These are phyloP conservation scores for Caenorhabditis sp. DNA, from an alignment of 2,888 invertebrate genomes.

Conservation along the genomic window DNA sequence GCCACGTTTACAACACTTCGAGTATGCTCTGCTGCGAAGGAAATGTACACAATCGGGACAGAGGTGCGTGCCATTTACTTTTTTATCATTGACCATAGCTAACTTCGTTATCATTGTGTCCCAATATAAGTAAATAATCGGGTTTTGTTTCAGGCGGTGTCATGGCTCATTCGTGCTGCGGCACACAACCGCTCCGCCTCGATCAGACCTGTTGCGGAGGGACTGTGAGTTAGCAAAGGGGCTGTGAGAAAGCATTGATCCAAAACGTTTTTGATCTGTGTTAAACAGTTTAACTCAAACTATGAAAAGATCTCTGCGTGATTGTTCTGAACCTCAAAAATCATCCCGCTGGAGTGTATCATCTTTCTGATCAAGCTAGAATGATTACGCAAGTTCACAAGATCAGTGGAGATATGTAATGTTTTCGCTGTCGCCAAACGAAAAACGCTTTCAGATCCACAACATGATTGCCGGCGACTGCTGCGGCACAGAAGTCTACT, in stretches of 20 bases:
- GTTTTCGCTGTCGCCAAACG: slow-evolving; percentile 3
- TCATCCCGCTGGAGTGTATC: slow-evolving; percentile 10
- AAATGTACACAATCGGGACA: slow-evolving; percentile 53
- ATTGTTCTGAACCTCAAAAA: too few relatives aligned
- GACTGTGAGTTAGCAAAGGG: slow-evolving; percentile 67
- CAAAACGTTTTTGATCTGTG: too few relatives aligned
- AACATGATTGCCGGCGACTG: slow-evolving; percentile 77
- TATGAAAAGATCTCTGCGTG: too few relatives aligned
- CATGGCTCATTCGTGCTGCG: slow-evolving; percentile 73
- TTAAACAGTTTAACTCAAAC: too few relatives aligned
- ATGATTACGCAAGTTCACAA: slow-evolving; percentile 21
- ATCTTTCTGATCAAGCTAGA: slow-evolving; percentile 28
- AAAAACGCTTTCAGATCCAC: slow-evolving; percentile 67
- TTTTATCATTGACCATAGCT: neutral
- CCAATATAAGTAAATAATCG: slow-evolving; percentile 38
- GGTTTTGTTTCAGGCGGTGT: slow-evolving; percentile 59
- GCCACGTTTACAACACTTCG: slow-evolving; percentile 72
- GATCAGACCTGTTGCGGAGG: slow-evolving; percentile 78
- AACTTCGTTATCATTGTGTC: slow-evolving; percentile 16
- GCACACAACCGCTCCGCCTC: slow-evolving; percentile 72
- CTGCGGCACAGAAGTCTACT: slow-evolving; percentile 75
- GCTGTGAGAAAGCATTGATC: too few relatives aligned
- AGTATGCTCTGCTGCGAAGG: slow-evolving; percentile 73
- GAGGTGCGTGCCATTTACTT: slow-evolving; percentile 8
- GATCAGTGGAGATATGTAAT: slow-evolving; percentile 1